Percentiles rank a stretch among this genome's conserved stretches.
Conservation (phyloP, 1,140 invertebrate species). For the Antheraea mylitta region DNA sequence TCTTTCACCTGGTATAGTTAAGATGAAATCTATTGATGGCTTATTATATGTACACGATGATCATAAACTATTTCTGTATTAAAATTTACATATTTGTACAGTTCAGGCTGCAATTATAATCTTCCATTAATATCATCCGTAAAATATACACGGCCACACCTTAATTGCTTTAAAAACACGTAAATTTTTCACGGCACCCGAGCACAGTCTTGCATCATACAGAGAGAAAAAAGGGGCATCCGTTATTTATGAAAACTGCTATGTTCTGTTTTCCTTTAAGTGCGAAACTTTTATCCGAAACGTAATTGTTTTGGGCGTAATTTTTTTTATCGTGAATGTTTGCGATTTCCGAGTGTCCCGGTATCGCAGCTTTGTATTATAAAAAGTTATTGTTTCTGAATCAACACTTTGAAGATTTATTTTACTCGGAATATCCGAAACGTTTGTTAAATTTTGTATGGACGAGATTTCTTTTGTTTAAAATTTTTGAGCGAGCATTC, state of each 20-base stretch:
- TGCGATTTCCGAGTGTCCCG: not conserved
- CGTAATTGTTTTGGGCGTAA: not conserved
- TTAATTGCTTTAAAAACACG: constrained; percentile 11
- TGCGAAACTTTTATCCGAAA: constrained; percentile 27
- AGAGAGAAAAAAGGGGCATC: constrained; percentile 15
- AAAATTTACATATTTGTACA: not conserved
- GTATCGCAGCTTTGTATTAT: not conserved
- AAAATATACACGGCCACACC: not conserved
- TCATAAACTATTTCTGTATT: not conserved
- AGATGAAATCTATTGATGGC: no score
- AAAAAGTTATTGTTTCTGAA: not conserved
- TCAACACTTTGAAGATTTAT: constrained; percentile 3
- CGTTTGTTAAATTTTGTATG: not conserved
- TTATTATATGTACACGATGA: no score
- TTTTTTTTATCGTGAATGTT: constrained; percentile 2
- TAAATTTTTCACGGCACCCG: constrained; percentile 8
- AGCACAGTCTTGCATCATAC: constrained; percentile 12
- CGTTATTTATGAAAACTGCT: constrained; percentile 37
- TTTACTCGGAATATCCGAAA: not conserved
- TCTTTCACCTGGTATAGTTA: no score
- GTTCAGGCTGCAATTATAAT: constrained; percentile 4
- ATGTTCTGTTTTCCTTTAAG: constrained; percentile 37
- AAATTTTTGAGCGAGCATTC: not conserved
- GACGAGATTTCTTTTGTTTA: not conserved
- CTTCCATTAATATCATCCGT: constrained; percentile 1